These are phyloP conservation scores for Rhyacophila evoluta DNA, from an alignment of 2,888 invertebrate species.

Conservation along the genomic window DNA sequence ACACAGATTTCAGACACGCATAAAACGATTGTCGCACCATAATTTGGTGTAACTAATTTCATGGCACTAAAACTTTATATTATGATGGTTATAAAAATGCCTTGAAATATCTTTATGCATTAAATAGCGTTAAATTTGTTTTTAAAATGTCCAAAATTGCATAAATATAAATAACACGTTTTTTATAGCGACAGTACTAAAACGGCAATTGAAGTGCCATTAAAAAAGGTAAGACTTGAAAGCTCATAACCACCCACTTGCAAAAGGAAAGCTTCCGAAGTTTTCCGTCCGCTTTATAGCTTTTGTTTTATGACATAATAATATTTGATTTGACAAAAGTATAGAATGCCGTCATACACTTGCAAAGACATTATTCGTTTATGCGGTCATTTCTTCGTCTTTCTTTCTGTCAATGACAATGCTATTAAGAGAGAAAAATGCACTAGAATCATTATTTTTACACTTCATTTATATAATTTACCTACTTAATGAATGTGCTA, in stretches of 20 bases:
- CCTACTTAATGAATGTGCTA: too few species aligned
- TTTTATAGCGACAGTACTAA: neutral
- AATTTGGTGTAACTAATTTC: too few species aligned
- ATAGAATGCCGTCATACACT: constrained; percentile 19
- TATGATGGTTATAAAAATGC: neutral
- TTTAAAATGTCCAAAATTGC: neutral
- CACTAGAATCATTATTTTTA: too few species aligned
- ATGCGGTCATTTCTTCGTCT: neutral
- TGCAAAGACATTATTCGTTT: neutral
- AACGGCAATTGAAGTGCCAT: neutral
- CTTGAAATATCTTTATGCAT: neutral
- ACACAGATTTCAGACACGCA: too few species aligned
- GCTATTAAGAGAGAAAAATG: too few species aligned
- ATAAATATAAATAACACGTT: neutral
- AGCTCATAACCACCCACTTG: neutral
- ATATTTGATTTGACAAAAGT: constrained; percentile 45
- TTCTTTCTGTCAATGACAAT: neutral
- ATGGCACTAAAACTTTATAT: too few species aligned
- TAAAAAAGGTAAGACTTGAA: neutral
- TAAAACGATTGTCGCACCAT: too few species aligned
- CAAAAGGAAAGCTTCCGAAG: neutral
- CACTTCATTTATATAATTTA: too few species aligned
- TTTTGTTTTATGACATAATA: constrained; percentile 44
- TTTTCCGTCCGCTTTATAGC: constrained; percentile 32
- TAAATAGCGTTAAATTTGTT: neutral